Evolutionary conservation across 2,797 vertebrate genomes (phyloP).

Genomic region (Pteronotus mesoamericanus): DNA sequence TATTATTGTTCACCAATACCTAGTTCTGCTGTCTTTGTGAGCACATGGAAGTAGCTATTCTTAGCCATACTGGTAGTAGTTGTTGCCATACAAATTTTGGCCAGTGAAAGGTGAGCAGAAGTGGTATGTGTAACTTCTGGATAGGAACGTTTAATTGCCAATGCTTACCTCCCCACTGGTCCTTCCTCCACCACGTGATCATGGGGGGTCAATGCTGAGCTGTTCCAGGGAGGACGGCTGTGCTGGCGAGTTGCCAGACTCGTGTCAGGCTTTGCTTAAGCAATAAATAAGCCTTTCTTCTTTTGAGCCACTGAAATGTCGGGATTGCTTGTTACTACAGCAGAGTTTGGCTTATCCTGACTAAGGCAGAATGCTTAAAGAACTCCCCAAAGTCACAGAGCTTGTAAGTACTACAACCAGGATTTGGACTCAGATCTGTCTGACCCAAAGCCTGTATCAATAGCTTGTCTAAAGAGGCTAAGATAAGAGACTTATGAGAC

Average conservation of each 20-base stretch:
- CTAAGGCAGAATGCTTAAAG: background rate
- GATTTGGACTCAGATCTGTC: background rate
- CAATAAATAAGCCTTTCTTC: slow-evolving; percentile 20
- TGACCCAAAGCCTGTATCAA: background rate
- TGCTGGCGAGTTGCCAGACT: background rate
- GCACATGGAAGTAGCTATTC: background rate
- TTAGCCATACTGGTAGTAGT: background rate
- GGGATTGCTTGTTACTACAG: background rate
- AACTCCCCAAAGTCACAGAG: background rate
- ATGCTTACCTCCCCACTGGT: background rate
- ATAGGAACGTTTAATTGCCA: background rate
- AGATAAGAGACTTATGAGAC: background rate
- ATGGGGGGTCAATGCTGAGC: background rate
- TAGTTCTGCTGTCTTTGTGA: background rate
- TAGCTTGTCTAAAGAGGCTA: background rate
- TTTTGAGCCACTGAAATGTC: background rate
- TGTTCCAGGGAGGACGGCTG: background rate
- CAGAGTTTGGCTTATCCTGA: background rate
- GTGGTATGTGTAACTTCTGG: background rate
- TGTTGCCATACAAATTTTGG: background rate
- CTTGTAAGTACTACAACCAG: background rate
- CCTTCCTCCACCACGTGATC: background rate
- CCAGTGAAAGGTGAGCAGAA: background rate
- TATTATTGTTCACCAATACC: background rate
- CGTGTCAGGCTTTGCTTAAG: background rate